These are phyloP conservation scores for Drosophila sturtevanti DNA, from an alignment of 1,140 invertebrate genomes.

Conservation along the genomic window DNA sequence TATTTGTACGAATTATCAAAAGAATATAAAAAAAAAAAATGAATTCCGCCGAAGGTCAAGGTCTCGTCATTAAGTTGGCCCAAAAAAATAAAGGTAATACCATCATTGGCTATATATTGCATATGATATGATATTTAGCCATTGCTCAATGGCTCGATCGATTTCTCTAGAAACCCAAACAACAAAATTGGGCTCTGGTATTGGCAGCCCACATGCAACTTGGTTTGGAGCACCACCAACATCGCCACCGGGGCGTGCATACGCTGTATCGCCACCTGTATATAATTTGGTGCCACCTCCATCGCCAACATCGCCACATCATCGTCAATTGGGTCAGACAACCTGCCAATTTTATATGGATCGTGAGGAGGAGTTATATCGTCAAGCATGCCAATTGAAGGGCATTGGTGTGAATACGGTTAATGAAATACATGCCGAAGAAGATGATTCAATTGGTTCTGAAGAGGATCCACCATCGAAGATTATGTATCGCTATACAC, in stretches of 20 bases:
- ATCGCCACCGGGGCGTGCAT: neutral
- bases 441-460: slow-evolving; percentile 44
- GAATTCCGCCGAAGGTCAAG: slow-evolving; percentile 51
- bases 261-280: slow-evolving; percentile 3
- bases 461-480: slow-evolving; percentile 51
- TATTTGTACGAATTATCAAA: slow-evolving; percentile 36
- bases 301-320: slow-evolving; percentile 23
- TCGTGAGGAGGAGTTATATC: slow-evolving; percentile 70
- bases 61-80: slow-evolving; percentile 67
- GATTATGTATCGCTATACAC: slow-evolving; percentile 58
- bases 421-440: slow-evolving; percentile 40
- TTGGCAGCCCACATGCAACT: slow-evolving; percentile 14
- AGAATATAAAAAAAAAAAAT: slow-evolving; percentile 33
- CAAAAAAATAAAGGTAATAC: slow-evolving; percentile 69
- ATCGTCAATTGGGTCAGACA: neutral
- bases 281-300: neutral
- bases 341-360: slow-evolving; percentile 61
- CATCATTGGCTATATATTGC: too few relatives aligned
- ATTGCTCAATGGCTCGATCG: neutral
- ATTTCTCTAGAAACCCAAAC: slow-evolving; percentile 59
- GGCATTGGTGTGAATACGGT: slow-evolving; percentile 45
- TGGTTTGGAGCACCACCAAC: slow-evolving; percentile 36
- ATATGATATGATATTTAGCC: too few relatives aligned
- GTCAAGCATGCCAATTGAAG: slow-evolving; percentile 61
- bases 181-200: slow-evolving; percentile 34